A percentile compares a stretch with the other conserved stretches of the same genome.
These are phyloP conservation scores for Microctonus hyperodae DNA, from an alignment of 2,888 invertebrate species.

Conservation along the genomic window DNA sequence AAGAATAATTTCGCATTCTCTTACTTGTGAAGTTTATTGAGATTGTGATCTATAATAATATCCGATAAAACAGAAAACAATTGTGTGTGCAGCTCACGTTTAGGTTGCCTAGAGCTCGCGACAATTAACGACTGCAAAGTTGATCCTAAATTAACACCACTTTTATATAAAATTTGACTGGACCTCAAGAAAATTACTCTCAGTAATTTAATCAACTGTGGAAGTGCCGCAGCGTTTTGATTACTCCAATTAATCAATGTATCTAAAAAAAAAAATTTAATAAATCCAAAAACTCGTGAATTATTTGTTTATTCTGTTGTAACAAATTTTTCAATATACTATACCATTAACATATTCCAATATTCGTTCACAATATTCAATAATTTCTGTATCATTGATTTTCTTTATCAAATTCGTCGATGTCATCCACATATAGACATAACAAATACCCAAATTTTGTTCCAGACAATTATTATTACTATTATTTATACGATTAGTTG, in stretches of 20 bases:
- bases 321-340: constrained; percentile 43
- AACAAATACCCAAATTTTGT: constrained; percentile 67
- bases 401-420: constrained; percentile 65
- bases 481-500: too few species aligned
- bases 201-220: constrained; percentile 47
- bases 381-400: constrained; percentile 60
- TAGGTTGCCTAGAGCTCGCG: constrained; percentile 43
- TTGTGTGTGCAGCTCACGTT: constrained; percentile 54
- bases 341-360: constrained; percentile 67
- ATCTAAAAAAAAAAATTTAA: constrained; percentile 40
- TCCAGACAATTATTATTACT: constrained; percentile 63
- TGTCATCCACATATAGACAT: constrained; percentile 57
- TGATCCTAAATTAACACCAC: constrained; percentile 46
- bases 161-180: constrained; percentile 52
- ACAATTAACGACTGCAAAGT: constrained; percentile 46
- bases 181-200: constrained; percentile 51
- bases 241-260: constrained; percentile 48
- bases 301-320: constrained; percentile 28
- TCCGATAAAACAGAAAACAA: constrained; percentile 64
- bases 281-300: constrained; percentile 39
- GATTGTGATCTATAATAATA: constrained; percentile 61
- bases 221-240: constrained; percentile 39
- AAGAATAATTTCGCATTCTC: constrained; percentile 25
- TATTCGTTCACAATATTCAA: constrained; percentile 59
- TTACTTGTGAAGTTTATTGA: constrained; percentile 59